phyloP scores from a whole-genome alignment of 2,113 vertebrate genomes.

The Protobothrops flavoviridis region DNA sequence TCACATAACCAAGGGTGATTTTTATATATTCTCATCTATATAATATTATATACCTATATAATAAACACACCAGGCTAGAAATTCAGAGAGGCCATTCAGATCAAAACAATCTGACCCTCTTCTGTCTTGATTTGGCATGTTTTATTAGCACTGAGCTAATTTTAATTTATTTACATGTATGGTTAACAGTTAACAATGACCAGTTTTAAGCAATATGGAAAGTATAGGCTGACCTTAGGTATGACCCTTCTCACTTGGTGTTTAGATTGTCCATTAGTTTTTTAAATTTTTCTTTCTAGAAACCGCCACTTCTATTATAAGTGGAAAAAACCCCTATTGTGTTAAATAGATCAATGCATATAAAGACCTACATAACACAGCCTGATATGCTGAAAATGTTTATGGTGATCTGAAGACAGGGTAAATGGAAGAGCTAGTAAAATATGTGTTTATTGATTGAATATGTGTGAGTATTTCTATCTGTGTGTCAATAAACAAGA shows the following conservation, averaged over 20 bases:
- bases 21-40: neutral
- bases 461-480: neutral
- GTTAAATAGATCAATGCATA: conserved; percentile 12
- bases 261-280: conserved; percentile 50
- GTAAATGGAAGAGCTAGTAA: neutral
- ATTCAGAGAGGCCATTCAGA: conserved; percentile 54
- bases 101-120: conserved; percentile 57
- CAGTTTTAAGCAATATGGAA: conserved; percentile 63
- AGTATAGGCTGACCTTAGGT: conserved; percentile 54
- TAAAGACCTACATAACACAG: neutral
- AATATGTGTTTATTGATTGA: neutral
- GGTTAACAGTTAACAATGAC: conserved; percentile 52
- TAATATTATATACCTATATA: neutral
- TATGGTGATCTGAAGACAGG: neutral
- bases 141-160: conserved; percentile 63
- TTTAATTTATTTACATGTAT: conserved; percentile 66
- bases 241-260: conserved; percentile 58
- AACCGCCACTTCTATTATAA: conserved; percentile 52
- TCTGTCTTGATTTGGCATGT: conserved; percentile 62
- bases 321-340: conserved; percentile 47
- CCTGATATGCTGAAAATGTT: neutral
- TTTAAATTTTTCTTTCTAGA: conserved; percentile 46
- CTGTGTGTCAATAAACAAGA: neutral
- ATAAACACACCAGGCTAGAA: conserved; percentile 50
- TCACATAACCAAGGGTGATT: neutral